Percentiles rank a stretch among this genome's conserved stretches.
Evolutionary conservation across 2,797 vertebrate genomes (phyloP).

Genomic region (Tokudaia muenninki): DNA sequence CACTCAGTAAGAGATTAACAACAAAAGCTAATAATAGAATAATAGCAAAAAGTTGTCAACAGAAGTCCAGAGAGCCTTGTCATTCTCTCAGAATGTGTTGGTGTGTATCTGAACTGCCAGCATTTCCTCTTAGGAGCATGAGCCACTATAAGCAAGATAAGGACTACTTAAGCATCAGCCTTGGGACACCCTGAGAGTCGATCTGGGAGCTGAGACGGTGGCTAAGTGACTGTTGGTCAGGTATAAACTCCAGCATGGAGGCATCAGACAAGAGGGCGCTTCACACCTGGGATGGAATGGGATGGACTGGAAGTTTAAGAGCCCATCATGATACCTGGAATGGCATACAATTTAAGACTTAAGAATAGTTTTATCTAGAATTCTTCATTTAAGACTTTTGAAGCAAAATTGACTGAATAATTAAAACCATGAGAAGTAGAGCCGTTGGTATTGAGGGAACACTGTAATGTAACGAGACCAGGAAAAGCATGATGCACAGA

Average conservation of each 20-base stretch:
- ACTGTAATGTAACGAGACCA: not conserved
- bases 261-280: not conserved
- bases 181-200: too few species aligned
- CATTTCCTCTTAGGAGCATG: not conserved
- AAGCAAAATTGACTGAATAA: not conserved
- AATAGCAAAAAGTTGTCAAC: not conserved
- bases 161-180: not conserved
- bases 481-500: not conserved
- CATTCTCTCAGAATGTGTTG: not conserved
- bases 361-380: not conserved
- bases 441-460: not conserved
- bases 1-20: not conserved
- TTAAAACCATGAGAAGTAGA: not conserved
- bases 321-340: not conserved
- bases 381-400: not conserved
- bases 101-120: not conserved
- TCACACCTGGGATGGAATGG: accelerated
- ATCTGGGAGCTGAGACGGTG: not conserved
- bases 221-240: not conserved
- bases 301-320: not conserved
- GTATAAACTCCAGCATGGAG: not conserved
- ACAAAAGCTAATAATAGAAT: not conserved
- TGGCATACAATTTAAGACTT: not conserved
- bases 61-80: not conserved
- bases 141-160: not conserved